Evolutionary conservation across 2,113 vertebrate genomes (phyloP), one percentile per base, ranked within the genome.

Genomic region (Neolamprologus falcicula): DNA sequence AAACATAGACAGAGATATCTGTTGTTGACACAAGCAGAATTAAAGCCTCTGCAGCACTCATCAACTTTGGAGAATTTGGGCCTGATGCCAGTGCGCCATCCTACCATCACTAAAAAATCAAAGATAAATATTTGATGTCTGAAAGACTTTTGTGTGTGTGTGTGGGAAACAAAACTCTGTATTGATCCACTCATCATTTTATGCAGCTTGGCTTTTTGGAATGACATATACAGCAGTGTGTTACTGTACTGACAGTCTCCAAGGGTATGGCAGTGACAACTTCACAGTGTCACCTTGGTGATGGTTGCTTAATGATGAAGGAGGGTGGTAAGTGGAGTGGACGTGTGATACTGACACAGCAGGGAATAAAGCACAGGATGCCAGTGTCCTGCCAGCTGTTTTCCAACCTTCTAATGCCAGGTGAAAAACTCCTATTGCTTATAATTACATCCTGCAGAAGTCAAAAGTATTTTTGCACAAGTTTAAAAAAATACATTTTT

Each of bases 311-410:
- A 2, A 86, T 94, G 94, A 94, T 94, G 88, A 82, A 94, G 80
- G 83, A 92, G 87, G 88, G 31, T 85, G 87, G 83, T 90, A 91
- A 95, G 87, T 80, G 42, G 55, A 92, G 84, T 84, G 76, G 92
- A 95, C 88, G 50, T 90, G 87, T 84, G 91, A 84, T 80, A 82
- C 90, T 94, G 94, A 92, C 92, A 47, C 93, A 94, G 93, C 94
- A 85, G 90, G 79, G 63, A 73, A 76, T 6, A 2, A 68, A 19
- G 83, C 16, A 13, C 19, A 26, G 28, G 61, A 83, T 61, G 47
- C 87, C 84, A 19, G 50, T n/a, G 73, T 87, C 88, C 83, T 50
- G 8, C 33, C 7, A n/a, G 83, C 79, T 45, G 83, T 78, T 54
- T 61, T 59, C 84, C 52, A 66, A 31, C 83, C 80, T 45, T 66